Conservation (phyloP, 2,113 vertebrate genomes). For the Melanotaenia duboulayi region DNA sequence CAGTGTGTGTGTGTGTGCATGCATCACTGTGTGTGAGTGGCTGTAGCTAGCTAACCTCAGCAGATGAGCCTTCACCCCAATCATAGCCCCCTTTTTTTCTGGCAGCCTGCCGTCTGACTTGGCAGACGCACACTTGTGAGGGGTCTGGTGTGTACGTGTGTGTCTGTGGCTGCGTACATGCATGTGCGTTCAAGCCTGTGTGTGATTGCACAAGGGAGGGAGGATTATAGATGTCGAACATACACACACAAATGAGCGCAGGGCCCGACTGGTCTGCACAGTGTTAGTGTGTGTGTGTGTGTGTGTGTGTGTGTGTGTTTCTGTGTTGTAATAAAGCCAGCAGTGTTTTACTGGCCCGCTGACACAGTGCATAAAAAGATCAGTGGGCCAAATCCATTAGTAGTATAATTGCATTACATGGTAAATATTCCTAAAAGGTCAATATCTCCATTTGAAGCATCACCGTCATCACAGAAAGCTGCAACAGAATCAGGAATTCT, state of each 20-base stretch:
- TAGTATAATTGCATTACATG: slow-evolving; percentile 82
- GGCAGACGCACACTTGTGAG: slow-evolving; percentile 78
- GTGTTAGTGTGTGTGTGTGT: no score
- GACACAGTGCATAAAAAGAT: slow-evolving; percentile 82
- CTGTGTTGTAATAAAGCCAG: slow-evolving; percentile 77
- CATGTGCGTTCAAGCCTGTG: slow-evolving; percentile 44
- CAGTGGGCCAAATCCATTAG: slow-evolving; percentile 84
- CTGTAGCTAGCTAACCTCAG: slow-evolving; percentile 70
- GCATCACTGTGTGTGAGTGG: slow-evolving; percentile 39
- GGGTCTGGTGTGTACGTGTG: slow-evolving; percentile 68
- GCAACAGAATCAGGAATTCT: slow-evolving; percentile 54
- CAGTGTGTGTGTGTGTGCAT: slow-evolving; percentile 42
- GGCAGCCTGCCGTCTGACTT: slow-evolving; percentile 84
- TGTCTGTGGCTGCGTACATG: slow-evolving; percentile 31
- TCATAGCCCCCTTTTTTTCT: slow-evolving; percentile 78
- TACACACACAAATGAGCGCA: slow-evolving; percentile 77
- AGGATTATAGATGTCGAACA: slow-evolving; percentile 82
- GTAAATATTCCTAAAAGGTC: slow-evolving; percentile 80
- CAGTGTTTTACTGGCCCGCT: slow-evolving; percentile 81
- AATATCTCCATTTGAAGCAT: slow-evolving; percentile 75
- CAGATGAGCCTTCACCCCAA: slow-evolving; percentile 81
- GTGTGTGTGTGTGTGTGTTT: slow-evolving; percentile 45
- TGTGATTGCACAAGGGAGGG: slow-evolving; percentile 75
- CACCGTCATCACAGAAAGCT: slow-evolving; percentile 60
- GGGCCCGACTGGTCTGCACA: slow-evolving; percentile 69